Percentiles rank a stretch among this genome's conserved stretches.
These are phyloP conservation scores for Piezodorus guildinii DNA, from an alignment of 1,140 invertebrate genomes.

Conservation along the genomic window DNA sequence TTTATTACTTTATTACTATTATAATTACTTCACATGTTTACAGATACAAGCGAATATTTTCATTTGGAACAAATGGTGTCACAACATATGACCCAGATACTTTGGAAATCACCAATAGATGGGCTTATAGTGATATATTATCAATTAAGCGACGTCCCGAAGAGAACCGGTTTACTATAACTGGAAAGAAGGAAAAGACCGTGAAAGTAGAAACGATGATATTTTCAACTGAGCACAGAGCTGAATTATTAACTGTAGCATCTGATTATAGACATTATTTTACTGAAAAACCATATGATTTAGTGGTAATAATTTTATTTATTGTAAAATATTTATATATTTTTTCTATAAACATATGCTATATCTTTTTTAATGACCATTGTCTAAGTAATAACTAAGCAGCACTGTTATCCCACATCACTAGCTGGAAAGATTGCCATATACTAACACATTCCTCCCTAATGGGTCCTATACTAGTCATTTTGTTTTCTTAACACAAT, in stretches of 20 bases:
- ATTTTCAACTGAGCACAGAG: constrained; percentile 92
- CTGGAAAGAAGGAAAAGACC: constrained; percentile 66
- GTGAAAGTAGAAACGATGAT: constrained; percentile 84
- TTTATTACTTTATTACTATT: no score
- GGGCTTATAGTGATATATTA: constrained; percentile 74
- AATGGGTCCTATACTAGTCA: no score
- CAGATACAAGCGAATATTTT: constrained; percentile 95
- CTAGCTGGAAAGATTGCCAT: no score
- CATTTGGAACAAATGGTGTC: constrained; percentile 87
- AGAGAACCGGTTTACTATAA: constrained; percentile 68
- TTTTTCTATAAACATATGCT: no score
- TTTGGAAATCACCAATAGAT: constrained; percentile 93
- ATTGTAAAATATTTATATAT: neutral
- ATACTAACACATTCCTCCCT: no score
- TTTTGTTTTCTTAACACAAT: no score
- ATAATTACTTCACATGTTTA: no score
- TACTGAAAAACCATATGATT: constrained; percentile 39
- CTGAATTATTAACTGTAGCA: constrained; percentile 83
- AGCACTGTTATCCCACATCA: no score
- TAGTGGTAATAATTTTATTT: neutral
- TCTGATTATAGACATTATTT: constrained; percentile 68
- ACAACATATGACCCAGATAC: constrained; percentile 93
- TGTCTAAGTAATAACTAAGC: no score
- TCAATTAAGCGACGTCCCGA: constrained; percentile 50
- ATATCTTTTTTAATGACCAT: no score